A percentile compares a stretch with the other conserved stretches of the same genome.
phyloP scores from a whole-genome alignment of 2,888 invertebrate species.

The Latrodectus elegans region DNA sequence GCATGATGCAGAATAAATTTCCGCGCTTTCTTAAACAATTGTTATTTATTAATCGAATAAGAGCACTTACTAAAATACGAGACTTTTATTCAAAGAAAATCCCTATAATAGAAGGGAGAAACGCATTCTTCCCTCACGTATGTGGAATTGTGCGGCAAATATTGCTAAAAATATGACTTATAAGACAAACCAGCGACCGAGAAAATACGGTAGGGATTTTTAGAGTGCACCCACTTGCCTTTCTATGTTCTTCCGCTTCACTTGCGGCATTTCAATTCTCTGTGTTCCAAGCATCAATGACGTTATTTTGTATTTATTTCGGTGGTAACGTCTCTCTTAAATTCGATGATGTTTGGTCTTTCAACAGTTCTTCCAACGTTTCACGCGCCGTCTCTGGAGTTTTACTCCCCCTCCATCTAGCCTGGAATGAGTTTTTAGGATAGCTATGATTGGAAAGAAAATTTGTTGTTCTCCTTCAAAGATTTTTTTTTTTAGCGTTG shows the following conservation, averaged over 20 bases:
- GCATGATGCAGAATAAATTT: too few relatives aligned
- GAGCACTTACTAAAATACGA: too few relatives aligned
- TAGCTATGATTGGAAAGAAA: conserved; percentile 21
- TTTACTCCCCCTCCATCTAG: not conserved
- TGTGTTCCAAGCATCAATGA: conserved; percentile 7
- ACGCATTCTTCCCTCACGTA: too few relatives aligned
- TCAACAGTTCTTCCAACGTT: conserved; percentile 2
- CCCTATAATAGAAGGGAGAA: too few relatives aligned
- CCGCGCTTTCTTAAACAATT: too few relatives aligned
- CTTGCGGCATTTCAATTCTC: conserved; percentile 29
- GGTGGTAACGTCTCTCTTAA: conserved; percentile 16
- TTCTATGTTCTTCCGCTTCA: conserved; percentile 9
- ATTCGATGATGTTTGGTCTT: conserved; percentile 33
- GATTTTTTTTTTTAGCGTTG: not conserved
- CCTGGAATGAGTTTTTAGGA: not conserved
- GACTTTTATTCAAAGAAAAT: too few relatives aligned
- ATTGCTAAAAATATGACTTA: not conserved
- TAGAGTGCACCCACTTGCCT: not conserved
- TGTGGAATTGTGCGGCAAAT: not conserved
- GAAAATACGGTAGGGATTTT: conserved; percentile 25
- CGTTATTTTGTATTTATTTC: conserved; percentile 18
- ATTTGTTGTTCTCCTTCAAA: conserved; percentile 6
- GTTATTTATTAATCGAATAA: too few relatives aligned
- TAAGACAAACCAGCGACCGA: conserved; percentile 5
- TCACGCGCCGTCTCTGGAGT: not conserved